Evolutionary conservation across 53 echinoderm and acorn worm genomes (phyloP), one percentile per base, ranked within the genome.

Genomic region (Echinometra lucunter): DNA sequence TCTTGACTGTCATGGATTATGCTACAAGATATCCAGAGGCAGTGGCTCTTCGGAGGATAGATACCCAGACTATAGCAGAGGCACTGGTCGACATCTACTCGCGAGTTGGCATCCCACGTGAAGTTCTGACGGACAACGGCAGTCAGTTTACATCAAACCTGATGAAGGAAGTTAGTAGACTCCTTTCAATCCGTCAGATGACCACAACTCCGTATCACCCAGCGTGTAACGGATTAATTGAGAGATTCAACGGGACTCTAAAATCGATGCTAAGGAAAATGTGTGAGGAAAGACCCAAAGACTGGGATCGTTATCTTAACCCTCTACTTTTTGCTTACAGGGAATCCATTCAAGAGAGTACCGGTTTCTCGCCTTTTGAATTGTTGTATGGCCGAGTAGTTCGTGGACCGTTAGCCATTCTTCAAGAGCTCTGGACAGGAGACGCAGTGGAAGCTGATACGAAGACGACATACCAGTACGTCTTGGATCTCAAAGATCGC

Each of bases 241-340:
- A 96, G 47, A 82, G 92, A 27, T 95, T 96, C 47, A 69, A 91
- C 45, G 89, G 89, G 12, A 96, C 96, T 0, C 63, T 94, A 10
- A 96, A 96, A 37, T 42, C 19, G 10, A 96, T 96, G 96, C 37
- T 96, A 44, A 87, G 72, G 49, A 92, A 91, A 44, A 91, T 95
- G 55, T 96, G 96, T 23, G 94, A 94, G 21, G 96, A 96, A 30
- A 37, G 88, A 2, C 95, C 95, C 2, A n/a, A 49, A 15, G 96
- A 96, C 60, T 96, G 96, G 96, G 96, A 96, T 27, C 74, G 96
- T 13, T 94, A 95, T n/a, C 17, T 96, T 17, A 94, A 80, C 49
- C 88, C 92, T 9, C 88, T 96, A 13, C 53, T 95, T 6, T 95
- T 96, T 30, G 96, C 96, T 6, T 94, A 91, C 32, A 45, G 96